These are phyloP conservation scores for Virgularia gustaviana DNA, from an alignment of 92 coral and sea anemone genomes.

Conservation along the genomic window DNA sequence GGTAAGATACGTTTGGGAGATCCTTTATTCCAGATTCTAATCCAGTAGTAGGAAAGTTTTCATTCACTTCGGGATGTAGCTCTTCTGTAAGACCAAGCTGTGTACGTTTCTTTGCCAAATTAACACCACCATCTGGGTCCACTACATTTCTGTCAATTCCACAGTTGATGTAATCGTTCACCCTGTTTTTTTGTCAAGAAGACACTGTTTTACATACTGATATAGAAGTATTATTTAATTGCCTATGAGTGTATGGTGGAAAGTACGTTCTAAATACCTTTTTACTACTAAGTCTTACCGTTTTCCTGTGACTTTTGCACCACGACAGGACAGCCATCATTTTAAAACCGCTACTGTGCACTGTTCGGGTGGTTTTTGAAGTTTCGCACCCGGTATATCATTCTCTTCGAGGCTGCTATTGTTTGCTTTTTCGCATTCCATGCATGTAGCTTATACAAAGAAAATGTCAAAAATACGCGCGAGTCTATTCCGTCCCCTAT, in stretches of 20 bases:
- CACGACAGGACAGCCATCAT: not conserved
- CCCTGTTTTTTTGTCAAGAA: conserved; percentile 26
- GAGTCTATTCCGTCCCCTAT: too few relatives aligned
- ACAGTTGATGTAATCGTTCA: conserved; percentile 42
- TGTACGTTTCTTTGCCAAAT: conserved; percentile 39
- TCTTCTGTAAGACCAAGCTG: conserved; percentile 50
- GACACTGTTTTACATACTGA: too few relatives aligned
- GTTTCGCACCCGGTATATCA: conserved; percentile 6
- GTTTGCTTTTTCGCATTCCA: too few relatives aligned
- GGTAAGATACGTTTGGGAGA: conserved; percentile 37
- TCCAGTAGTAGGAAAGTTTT: conserved; percentile 46
- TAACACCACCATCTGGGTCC: conserved; percentile 53
- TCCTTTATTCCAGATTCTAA: conserved; percentile 30
- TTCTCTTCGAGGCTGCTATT: not conserved
- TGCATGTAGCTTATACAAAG: too few relatives aligned
- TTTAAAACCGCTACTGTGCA: conserved; percentile 1
- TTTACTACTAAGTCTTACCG: not conserved
- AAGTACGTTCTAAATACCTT: not conserved
- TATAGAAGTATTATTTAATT: too few relatives aligned
- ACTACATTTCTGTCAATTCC: conserved; percentile 38
- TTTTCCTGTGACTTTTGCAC: conserved; percentile 2
- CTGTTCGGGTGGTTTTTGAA: not conserved
- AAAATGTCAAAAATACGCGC: too few relatives aligned
- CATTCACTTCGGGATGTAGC: conserved; percentile 42
- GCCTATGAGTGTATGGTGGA: too few relatives aligned